phyloP scores from a whole-genome alignment of 2,888 invertebrate species.

The Drosophila mettleri region DNA sequence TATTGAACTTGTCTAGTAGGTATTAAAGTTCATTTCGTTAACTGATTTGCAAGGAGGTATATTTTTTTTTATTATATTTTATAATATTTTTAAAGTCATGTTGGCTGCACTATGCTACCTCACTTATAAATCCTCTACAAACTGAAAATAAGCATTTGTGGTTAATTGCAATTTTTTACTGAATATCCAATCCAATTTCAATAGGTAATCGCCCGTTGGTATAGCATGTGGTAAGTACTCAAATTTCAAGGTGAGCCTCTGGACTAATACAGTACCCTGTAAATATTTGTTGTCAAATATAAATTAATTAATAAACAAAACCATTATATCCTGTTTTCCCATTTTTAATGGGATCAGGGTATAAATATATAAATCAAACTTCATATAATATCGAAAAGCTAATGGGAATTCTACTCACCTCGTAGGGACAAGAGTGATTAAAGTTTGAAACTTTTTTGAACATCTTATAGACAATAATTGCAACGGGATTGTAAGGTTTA shows the following conservation, averaged over 20 bases:
- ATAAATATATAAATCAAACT: too few species aligned
- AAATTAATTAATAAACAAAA: too few species aligned
- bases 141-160: slow-evolving; percentile 11
- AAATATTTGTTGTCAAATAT: not conserved
- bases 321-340: too few species aligned
- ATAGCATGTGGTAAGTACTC: slow-evolving; percentile 3
- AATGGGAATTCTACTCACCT: slow-evolving; percentile 8
- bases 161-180: not conserved
- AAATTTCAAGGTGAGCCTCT: not conserved
- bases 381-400: too few species aligned
- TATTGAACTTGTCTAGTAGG: not conserved
- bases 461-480: not conserved
- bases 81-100: too few species aligned
- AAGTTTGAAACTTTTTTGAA: slow-evolving; percentile 8
- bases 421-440: slow-evolving; percentile 35
- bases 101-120: too few species aligned
- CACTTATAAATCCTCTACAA: slow-evolving; percentile 9
- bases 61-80: too few species aligned
- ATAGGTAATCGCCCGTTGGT: slow-evolving; percentile 41
- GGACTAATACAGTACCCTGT: not conserved
- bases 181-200: slow-evolving; percentile 8
- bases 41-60: not conserved
- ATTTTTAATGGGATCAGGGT: too few species aligned
- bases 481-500: slow-evolving; percentile 21
- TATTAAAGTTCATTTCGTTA: not conserved